phyloP scores from a whole-genome alignment of 2,888 invertebrate species.

The Miltochrista miniata region DNA sequence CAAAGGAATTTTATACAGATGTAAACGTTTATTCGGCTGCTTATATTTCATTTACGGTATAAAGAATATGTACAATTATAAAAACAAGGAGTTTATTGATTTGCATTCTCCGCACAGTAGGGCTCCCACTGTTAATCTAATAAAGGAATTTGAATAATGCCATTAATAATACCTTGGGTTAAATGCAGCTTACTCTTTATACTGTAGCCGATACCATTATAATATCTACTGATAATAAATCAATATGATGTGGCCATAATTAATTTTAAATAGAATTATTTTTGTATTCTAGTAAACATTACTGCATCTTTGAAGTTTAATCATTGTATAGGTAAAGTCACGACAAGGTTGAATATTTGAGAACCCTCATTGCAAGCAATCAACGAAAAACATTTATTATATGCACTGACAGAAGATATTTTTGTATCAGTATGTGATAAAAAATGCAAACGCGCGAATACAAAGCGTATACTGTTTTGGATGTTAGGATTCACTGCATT shows the following conservation, averaged over 20 bases:
- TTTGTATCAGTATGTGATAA: background rate
- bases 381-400: background rate
- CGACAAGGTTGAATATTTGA: constrained; percentile 5
- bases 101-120: constrained; percentile 70
- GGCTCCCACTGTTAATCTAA: constrained; percentile 75
- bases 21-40: constrained; percentile 13
- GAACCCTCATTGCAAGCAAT: background rate
- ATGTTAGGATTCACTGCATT: no score
- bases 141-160: constrained; percentile 77
- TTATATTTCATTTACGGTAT: constrained; percentile 28
- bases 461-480: background rate
- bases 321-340: constrained; percentile 1
- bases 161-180: constrained; percentile 65
- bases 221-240: constrained; percentile 43
- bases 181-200: constrained; percentile 40
- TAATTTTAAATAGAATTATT: constrained; percentile 26
- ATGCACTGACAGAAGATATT: background rate
- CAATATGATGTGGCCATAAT: constrained; percentile 41
- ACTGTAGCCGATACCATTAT: constrained; percentile 40
- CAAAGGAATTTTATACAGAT: constrained; percentile 16
- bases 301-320: constrained; percentile 1
- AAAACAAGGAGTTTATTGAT: constrained; percentile 42
- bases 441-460: background rate
- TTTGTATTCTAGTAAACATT: constrained; percentile 6
- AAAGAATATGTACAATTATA: constrained; percentile 28